Evolutionary conservation across 2,113 vertebrate genomes (phyloP).

Genomic region (Vidua chalybeata): DNA sequence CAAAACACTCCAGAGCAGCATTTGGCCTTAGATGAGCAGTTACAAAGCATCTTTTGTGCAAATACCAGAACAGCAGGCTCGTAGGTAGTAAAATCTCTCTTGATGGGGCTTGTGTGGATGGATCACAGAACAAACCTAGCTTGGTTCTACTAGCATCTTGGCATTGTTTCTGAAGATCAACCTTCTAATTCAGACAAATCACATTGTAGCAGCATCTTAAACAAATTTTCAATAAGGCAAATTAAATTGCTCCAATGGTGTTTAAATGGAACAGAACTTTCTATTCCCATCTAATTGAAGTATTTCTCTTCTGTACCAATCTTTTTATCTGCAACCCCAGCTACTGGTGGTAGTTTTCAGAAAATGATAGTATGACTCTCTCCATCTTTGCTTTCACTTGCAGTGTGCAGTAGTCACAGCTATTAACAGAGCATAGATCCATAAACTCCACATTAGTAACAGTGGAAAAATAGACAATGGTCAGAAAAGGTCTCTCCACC

Average conservation of each 20-base stretch:
- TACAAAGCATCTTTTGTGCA: not conserved
- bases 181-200: not conserved
- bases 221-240: not conserved
- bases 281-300: accelerated
- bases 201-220: not conserved
- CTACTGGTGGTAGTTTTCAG: not conserved
- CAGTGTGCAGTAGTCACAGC: not conserved
- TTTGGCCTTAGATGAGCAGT: not conserved
- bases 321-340: not conserved
- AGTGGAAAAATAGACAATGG: not conserved
- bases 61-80: not conserved
- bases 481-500: not conserved
- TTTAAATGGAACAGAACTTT: not conserved
- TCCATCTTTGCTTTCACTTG: not conserved
- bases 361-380: not conserved
- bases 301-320: not conserved
- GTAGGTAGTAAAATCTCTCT: not conserved
- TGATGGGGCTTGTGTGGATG: not conserved
- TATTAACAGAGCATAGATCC: not conserved
- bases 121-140: not conserved
- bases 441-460: not conserved
- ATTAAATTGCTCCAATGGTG: not conserved
- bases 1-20: not conserved
- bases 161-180: not conserved
- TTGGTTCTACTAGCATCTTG: not conserved